These are phyloP conservation scores for Luehdorfia chinensis DNA, from an alignment of 1,140 invertebrate species.

Conservation along the genomic window DNA sequence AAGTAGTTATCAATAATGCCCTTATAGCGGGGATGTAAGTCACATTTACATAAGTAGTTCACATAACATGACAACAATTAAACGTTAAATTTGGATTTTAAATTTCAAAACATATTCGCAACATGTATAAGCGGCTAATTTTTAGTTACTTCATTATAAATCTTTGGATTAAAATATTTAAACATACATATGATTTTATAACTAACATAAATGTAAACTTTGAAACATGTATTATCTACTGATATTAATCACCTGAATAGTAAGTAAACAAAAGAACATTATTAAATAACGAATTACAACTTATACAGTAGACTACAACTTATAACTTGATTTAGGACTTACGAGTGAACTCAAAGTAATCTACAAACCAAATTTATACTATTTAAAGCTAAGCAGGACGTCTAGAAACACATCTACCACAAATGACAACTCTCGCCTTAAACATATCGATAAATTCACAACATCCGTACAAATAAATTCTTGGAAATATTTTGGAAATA, in stretches of 20 bases:
- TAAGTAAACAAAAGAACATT: conserved; percentile 7
- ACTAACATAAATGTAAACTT: neutral
- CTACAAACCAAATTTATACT: conserved; percentile 44
- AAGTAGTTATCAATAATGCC: too few relatives aligned
- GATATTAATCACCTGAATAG: neutral
- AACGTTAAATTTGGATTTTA: too few relatives aligned
- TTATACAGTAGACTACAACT: too few relatives aligned
- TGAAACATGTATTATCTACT: neutral
- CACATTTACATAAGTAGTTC: too few relatives aligned
- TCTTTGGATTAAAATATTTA: conserved; percentile 12
- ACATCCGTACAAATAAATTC: conserved; percentile 52
- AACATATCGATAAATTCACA: conserved; percentile 35
- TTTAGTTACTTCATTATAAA: conserved; percentile 6
- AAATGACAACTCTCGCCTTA: conserved; percentile 34
- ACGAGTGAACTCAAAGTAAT: conserved; percentile 27
- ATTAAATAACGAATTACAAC: conserved; percentile 17
- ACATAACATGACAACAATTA: too few relatives aligned
- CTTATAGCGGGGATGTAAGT: too few relatives aligned
- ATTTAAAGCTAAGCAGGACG: conserved; percentile 74
- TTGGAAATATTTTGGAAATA: conserved; percentile 68
- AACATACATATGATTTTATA: neutral
- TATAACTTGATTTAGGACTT: too few relatives aligned
- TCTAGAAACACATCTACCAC: conserved; percentile 41
- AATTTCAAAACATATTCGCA: conserved; percentile 3
- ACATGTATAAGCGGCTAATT: neutral